Conservation (phyloP, 2,888 invertebrate species). For the Lycaena phlaeas region DNA sequence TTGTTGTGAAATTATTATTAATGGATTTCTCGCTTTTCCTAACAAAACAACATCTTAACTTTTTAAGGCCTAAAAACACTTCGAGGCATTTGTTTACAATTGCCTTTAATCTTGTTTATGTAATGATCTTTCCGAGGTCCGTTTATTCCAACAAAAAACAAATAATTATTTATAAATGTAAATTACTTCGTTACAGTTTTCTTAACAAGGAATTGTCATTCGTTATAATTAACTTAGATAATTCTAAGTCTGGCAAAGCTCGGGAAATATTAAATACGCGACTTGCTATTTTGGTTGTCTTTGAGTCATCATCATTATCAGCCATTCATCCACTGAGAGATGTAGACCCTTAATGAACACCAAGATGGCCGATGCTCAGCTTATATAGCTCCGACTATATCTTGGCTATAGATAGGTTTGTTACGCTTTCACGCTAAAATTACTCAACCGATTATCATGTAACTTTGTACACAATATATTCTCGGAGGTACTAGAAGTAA, state of each 20-base stretch:
- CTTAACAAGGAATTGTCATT: neutral
- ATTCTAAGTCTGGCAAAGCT: slow-evolving; percentile 1
- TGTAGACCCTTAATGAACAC: too few relatives aligned
- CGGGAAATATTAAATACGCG: too few relatives aligned
- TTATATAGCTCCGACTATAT: too few relatives aligned
- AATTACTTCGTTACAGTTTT: neutral
- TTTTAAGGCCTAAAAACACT: neutral
- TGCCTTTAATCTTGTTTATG: slow-evolving; percentile 3
- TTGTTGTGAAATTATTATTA: neutral
- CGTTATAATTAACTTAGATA: slow-evolving; percentile 1
- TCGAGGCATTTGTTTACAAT: neutral
- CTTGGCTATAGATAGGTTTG: too few relatives aligned
- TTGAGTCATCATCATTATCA: too few relatives aligned
- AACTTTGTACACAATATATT: too few relatives aligned
- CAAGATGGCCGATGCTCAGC: too few relatives aligned
- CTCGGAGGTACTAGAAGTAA: too few relatives aligned
- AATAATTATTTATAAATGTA: neutral
- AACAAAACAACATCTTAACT: neutral
- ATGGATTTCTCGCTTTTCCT: neutral
- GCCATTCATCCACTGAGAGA: too few relatives aligned
- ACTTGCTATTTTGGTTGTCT: neutral
- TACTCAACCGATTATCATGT: too few relatives aligned
- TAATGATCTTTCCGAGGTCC: neutral
- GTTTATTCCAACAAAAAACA: neutral
- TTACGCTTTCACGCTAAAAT: too few relatives aligned